These are phyloP conservation scores for Thalassophryne amazonica DNA, from an alignment of 2,797 vertebrate species.

Conservation along the genomic window DNA sequence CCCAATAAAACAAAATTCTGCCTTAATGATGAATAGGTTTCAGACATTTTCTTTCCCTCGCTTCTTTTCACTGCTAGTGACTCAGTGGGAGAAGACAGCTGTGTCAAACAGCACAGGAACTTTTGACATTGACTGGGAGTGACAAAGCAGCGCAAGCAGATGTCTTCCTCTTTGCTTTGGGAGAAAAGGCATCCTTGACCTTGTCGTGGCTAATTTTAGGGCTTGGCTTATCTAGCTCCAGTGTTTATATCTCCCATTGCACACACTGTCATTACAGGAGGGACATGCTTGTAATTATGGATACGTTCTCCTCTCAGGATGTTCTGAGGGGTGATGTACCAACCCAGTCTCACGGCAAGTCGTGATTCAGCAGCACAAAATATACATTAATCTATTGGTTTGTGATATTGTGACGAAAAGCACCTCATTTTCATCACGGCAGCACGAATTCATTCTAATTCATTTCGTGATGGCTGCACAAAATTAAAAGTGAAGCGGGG, in stretches of 20 bases:
- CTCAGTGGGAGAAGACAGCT: slow-evolving; percentile 54
- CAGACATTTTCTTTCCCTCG: slow-evolving; percentile 28
- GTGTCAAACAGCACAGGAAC: slow-evolving; percentile 59
- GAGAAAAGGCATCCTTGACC: slow-evolving; percentile 71
- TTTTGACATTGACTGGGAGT: slow-evolving; percentile 69
- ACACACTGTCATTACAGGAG: slow-evolving; percentile 67
- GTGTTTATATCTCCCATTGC: slow-evolving; percentile 77
- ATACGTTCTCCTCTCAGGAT: slow-evolving; percentile 28
- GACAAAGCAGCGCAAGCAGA: slow-evolving; percentile 68
- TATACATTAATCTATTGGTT: too few relatives aligned
- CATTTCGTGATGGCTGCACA: too few relatives aligned
- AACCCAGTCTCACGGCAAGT: too few relatives aligned
- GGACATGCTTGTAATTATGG: slow-evolving; percentile 56
- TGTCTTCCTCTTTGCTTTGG: slow-evolving; percentile 72
- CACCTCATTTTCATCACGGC: too few relatives aligned
- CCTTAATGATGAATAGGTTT: slow-evolving; percentile 27
- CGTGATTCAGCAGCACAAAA: too few relatives aligned
- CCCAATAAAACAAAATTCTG: slow-evolving; percentile 17
- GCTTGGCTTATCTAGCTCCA: slow-evolving; percentile 62
- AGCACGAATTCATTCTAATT: too few relatives aligned
- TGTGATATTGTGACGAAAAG: too few relatives aligned
- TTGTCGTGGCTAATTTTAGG: slow-evolving; percentile 76
- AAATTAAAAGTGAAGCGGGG: too few relatives aligned
- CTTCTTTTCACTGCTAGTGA: slow-evolving; percentile 12
- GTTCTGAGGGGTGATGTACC: slow-evolving; percentile 25